These are phyloP conservation scores for Ganaspis brasiliensis DNA, from an alignment of 2,888 invertebrate genomes.

Conservation along the genomic window DNA sequence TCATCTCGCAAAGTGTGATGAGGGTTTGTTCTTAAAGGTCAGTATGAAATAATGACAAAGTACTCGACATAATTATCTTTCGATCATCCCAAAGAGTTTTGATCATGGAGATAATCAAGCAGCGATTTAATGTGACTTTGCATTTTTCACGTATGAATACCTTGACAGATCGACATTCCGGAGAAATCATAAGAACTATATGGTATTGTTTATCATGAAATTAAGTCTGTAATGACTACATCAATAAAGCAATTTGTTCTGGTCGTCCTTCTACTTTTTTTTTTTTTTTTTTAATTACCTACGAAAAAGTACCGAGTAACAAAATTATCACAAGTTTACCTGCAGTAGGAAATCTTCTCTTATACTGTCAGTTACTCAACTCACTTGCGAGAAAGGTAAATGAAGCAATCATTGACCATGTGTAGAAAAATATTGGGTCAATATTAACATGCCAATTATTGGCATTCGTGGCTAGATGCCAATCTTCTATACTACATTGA, in stretches of 20 bases:
- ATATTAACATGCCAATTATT: no score
- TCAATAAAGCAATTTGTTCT: constrained; percentile 21
- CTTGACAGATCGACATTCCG: neutral
- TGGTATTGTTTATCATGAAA: constrained; percentile 16
- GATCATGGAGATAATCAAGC: constrained; percentile 9
- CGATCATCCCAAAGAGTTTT: constrained; percentile 12
- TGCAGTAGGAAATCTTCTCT: no score
- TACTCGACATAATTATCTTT: constrained; percentile 13
- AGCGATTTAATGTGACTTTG: constrained; percentile 12
- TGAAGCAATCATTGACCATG: no score
- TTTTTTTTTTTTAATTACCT: no score
- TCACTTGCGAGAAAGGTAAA: no score
- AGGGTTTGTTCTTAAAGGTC: constrained; percentile 18
- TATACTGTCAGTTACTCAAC: no score
- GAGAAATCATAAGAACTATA: neutral
- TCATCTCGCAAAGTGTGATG: constrained; percentile 6
- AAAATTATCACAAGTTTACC: no score
- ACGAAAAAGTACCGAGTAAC: no score
- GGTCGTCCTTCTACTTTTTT: neutral
- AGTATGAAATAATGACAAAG: constrained; percentile 8
- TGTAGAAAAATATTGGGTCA: no score
- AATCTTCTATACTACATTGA: no score
- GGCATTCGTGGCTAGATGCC: no score
- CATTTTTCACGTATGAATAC: constrained; percentile 15
- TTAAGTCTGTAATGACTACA: constrained; percentile 10